Evolutionary conservation across 2,888 invertebrate genomes (phyloP).

Genomic region (Phalera bucephala): DNA sequence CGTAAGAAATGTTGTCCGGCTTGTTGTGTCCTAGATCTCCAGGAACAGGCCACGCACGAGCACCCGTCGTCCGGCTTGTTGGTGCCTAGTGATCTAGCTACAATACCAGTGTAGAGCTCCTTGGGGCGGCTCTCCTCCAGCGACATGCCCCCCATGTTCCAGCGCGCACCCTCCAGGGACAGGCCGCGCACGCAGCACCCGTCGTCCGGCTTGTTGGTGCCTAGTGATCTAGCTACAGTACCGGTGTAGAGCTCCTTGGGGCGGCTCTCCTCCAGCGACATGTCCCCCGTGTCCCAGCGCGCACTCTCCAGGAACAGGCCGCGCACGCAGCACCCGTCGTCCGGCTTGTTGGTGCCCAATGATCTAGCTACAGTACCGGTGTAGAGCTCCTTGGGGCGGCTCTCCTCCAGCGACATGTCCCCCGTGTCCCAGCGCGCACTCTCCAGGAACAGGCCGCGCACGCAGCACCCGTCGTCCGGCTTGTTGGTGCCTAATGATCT

Average conservation of each 20-base stretch:
- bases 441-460: slow-evolving; percentile 88
- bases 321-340: slow-evolving; percentile 85
- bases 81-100: too few species aligned
- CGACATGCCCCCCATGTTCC: slow-evolving; percentile 82
- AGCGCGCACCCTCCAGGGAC: slow-evolving; percentile 90
- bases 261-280: slow-evolving; percentile 64
- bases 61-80: slow-evolving; percentile 84
- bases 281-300: too few species aligned
- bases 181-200: slow-evolving; percentile 87
- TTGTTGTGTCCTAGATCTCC: slow-evolving; percentile 93
- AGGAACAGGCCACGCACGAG: slow-evolving; percentile 86
- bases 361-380: too few species aligned
- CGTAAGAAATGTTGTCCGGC: slow-evolving; percentile 70
- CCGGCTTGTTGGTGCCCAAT: slow-evolving; percentile 68
- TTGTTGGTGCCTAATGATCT: slow-evolving; percentile 92
- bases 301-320: slow-evolving; percentile 90
- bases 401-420: slow-evolving; percentile 81
- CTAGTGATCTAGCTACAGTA: too few species aligned
- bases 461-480: slow-evolving; percentile 82
- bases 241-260: slow-evolving; percentile 78
- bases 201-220: slow-evolving; percentile 86
- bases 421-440: slow-evolving; percentile 89
- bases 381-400: slow-evolving; percentile 86
- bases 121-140: slow-evolving; percentile 85
- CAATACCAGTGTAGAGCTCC: slow-evolving; percentile 87